These are phyloP conservation scores for Burhinus oedicnemus DNA, from an alignment of 2,113 vertebrate genomes.

Conservation along the genomic window DNA sequence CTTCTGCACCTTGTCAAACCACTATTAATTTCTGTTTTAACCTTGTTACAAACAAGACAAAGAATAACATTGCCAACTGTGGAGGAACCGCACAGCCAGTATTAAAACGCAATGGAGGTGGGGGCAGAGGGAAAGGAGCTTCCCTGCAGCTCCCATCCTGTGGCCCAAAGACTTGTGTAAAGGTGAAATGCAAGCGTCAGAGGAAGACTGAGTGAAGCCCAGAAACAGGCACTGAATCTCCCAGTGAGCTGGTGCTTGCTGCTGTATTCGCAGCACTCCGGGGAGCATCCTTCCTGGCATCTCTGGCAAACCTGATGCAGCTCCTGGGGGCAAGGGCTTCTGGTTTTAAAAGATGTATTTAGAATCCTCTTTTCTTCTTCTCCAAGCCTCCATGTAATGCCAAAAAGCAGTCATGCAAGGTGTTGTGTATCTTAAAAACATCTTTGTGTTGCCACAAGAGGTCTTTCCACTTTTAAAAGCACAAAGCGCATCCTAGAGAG, in stretches of 20 bases:
- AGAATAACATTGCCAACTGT: neutral
- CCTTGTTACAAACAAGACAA: neutral
- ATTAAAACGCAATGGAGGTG: accelerated
- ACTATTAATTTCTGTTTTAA: neutral
- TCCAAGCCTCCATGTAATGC: neutral
- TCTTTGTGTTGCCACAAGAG: neutral
- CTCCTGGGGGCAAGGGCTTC: neutral
- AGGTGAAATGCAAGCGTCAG: neutral
- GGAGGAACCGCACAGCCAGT: neutral
- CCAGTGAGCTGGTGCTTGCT: neutral
- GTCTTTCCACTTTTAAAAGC: neutral
- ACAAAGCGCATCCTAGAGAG: neutral
- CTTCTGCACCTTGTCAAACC: neutral
- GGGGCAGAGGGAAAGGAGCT: neutral
- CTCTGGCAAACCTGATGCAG: neutral
- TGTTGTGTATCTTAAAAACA: neutral
- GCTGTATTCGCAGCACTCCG: accelerated
- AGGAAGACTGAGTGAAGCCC: neutral
- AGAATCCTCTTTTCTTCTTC: neutral
- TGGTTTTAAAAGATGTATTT: neutral
- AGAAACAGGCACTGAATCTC: neutral
- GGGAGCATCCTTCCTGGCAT: neutral
- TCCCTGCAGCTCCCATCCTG: neutral
- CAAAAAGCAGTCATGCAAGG: neutral
- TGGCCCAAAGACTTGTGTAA: neutral